Percentiles rank a stretch among this genome's conserved stretches.
phyloP scores from a whole-genome alignment of 92 coral and sea anemone genomes.

The Pocillopora grandis region DNA sequence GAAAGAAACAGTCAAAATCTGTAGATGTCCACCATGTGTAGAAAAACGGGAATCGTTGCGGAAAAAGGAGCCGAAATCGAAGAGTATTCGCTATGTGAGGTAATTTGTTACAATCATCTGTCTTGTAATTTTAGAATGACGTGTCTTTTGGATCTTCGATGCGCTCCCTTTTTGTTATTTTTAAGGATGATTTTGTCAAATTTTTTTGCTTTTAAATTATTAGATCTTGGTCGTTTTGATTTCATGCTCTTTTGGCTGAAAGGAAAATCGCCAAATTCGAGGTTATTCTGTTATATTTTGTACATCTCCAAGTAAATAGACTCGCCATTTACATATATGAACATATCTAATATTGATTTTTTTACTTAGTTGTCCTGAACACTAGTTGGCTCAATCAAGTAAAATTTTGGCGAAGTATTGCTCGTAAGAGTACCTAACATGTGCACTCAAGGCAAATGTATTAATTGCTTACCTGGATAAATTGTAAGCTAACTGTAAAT shows the following conservation, averaged over 20 bases:
- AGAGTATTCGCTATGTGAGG: slow-evolving; percentile 82
- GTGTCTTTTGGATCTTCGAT: slow-evolving; percentile 11
- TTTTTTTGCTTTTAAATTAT: neutral
- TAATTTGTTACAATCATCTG: slow-evolving; percentile 10
- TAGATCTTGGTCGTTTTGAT: neutral
- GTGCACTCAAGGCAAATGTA: too few relatives aligned
- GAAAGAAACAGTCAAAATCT: slow-evolving; percentile 58
- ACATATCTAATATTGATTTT: neutral
- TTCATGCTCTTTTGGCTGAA: neutral
- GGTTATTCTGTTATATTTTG: slow-evolving; percentile 1
- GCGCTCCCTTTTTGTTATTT: neutral
- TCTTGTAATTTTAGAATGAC: slow-evolving; percentile 8
- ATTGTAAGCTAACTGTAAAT: too few relatives aligned
- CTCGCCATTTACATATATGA: neutral
- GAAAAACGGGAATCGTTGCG: slow-evolving; percentile 75
- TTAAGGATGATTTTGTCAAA: neutral
- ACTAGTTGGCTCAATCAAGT: neutral
- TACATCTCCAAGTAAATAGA: neutral
- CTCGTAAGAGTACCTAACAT: too few relatives aligned
- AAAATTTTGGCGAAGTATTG: too few relatives aligned
- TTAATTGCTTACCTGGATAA: too few relatives aligned
- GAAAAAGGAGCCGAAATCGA: slow-evolving; percentile 80
- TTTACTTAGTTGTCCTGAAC: neutral
- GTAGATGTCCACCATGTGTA: slow-evolving; percentile 81
- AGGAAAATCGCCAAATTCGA: neutral